phyloP scores from a whole-genome alignment of 2,113 vertebrate species.

The Apaloderma vittatum region DNA sequence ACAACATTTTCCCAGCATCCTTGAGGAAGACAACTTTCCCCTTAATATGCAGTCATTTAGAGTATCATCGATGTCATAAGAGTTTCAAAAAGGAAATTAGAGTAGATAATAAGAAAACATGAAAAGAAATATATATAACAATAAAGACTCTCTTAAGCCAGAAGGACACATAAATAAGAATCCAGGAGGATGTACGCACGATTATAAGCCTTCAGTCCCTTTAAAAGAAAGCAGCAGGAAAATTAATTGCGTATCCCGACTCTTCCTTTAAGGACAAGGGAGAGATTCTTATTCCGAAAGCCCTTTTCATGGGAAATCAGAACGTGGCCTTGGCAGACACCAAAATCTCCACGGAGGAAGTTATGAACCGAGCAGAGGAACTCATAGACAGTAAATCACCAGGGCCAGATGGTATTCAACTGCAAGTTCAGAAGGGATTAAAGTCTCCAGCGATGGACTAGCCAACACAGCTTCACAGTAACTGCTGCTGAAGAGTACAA shows the following conservation, averaged over 20 bases:
- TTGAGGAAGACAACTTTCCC: not conserved
- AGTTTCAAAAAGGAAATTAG: not conserved
- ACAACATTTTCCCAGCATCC: not conserved
- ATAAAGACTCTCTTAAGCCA: not conserved
- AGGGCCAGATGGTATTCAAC: constrained; percentile 1
- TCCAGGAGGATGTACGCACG: not conserved
- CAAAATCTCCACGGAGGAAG: constrained; percentile 5
- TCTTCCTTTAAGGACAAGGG: constrained; percentile 19
- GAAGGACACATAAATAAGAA: not conserved
- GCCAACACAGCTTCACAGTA: not conserved
- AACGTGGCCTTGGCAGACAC: not conserved
- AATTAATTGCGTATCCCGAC: not conserved
- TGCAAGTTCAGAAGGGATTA: not conserved
- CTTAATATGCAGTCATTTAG: not conserved
- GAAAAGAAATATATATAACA: not conserved
- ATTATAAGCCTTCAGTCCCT: not conserved
- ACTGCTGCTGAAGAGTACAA: not conserved
- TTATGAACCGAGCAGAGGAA: not conserved
- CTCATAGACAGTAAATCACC: not conserved
- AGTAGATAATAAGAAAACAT: not conserved
- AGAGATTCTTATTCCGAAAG: constrained; percentile 21
- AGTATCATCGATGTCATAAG: not conserved
- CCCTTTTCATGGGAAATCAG: not conserved
- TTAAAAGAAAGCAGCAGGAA: not conserved
- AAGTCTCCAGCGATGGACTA: not conserved